A percentile compares a stretch with the other conserved stretches of the same genome.
Conservation (phyloP, 2,797 vertebrate species). For the Diglossa cyanea region DNA sequence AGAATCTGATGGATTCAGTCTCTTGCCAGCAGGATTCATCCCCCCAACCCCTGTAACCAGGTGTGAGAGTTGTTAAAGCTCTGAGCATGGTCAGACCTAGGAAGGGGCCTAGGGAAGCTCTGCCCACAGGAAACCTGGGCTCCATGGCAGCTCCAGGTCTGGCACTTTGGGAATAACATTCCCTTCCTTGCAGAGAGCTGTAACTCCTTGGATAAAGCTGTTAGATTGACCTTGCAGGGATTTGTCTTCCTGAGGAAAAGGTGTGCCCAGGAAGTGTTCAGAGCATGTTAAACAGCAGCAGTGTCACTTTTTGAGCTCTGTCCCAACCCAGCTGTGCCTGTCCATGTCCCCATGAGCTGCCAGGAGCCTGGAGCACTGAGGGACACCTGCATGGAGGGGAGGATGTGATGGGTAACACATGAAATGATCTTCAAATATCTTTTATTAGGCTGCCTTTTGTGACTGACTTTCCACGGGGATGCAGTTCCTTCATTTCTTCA, state of each 20-base stretch:
- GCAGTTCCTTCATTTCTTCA: neutral
- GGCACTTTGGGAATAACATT: neutral
- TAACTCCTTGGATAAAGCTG: neutral
- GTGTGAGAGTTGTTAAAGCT: neutral
- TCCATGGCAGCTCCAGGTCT: neutral
- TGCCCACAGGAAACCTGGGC: neutral
- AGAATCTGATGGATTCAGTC: neutral
- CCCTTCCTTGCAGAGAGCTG: neutral
- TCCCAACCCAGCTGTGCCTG: accelerated
- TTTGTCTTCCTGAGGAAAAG: neutral
- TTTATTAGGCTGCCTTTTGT: neutral
- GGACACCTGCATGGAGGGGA: neutral
- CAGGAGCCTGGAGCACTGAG: neutral
- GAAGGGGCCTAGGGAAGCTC: neutral
- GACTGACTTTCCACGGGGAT: neutral
- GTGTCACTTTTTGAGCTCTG: accelerated
- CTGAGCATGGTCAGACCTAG: neutral
- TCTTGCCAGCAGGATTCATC: neutral
- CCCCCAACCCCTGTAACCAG: neutral
- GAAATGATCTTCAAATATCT: neutral
- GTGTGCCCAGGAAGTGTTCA: neutral
- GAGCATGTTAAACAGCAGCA: neutral
- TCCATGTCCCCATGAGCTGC: accelerated
- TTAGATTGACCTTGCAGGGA: neutral
- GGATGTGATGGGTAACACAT: neutral